These are phyloP conservation scores for Andrena marginata DNA, from an alignment of 2,888 invertebrate genomes.

Conservation along the genomic window DNA sequence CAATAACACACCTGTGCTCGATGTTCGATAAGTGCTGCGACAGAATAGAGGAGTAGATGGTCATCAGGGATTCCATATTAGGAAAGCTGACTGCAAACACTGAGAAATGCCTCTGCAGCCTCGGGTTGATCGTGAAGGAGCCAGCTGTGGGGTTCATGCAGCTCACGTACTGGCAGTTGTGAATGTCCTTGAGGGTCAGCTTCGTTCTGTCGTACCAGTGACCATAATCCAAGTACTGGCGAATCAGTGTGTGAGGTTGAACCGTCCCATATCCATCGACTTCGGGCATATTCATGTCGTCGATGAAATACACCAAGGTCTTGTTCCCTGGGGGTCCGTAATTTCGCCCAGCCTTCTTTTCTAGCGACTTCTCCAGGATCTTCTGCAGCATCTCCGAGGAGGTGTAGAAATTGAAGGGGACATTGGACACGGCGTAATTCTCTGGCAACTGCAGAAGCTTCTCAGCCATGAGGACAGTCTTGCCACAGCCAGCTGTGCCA, in stretches of 20 bases:
- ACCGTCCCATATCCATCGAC: slow-evolving; percentile 97
- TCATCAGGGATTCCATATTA: slow-evolving; percentile 92
- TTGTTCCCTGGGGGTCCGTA: slow-evolving; percentile 98
- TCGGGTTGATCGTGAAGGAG: slow-evolving; percentile 97
- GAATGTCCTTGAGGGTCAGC: slow-evolving; percentile 95
- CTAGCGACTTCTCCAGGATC: slow-evolving; percentile 96
- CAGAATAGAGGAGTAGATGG: slow-evolving; percentile 95
- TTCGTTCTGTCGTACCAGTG: slow-evolving; percentile 98
- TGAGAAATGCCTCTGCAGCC: slow-evolving; percentile 95
- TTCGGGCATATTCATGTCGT: slow-evolving; percentile 99
- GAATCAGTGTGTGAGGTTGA: slow-evolving; percentile 97
- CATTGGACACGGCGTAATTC: slow-evolving; percentile 95
- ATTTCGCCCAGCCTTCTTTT: slow-evolving; percentile 97
- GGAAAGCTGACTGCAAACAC: slow-evolving; percentile 95
- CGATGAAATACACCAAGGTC: slow-evolving; percentile 96
- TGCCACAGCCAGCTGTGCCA: slow-evolving; percentile 96
- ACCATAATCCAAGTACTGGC: slow-evolving; percentile 97
- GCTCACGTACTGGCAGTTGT: slow-evolving; percentile 98
- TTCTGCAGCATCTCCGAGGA: slow-evolving; percentile 97
- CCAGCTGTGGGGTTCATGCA: slow-evolving; percentile 99
- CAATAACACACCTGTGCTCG: slow-evolving; percentile 90
- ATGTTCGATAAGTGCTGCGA: slow-evolving; percentile 93
- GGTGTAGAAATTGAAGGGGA: slow-evolving; percentile 98
- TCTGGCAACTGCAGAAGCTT: slow-evolving; percentile 90
- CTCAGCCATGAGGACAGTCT: slow-evolving; percentile 91